Base-by-base conservation (phyloP, 2,888 invertebrate genomes). In the Kuschelorhynchus macadamiae region DNA sequence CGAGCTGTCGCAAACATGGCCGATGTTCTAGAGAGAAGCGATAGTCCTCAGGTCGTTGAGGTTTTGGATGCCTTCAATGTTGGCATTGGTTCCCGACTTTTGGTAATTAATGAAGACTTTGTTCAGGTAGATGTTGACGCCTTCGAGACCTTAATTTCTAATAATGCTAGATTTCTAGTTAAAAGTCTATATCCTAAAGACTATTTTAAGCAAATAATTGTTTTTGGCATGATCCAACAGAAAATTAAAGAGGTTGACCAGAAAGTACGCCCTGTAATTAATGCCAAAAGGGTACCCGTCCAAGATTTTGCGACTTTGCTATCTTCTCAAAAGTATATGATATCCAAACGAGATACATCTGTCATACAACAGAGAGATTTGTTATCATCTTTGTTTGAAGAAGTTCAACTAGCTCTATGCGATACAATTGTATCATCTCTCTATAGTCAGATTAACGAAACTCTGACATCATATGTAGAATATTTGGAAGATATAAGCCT, bases 21-120 rank as follows among this genome's bases (percentile, higher is more conserved):
- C 33, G 9, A n/a, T 16, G 9, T 50, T 17, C 39, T 53, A 21
- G 12, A 39, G 2, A 36, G 17, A 20, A 17, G 16, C 5, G 8
- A 12, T 17, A 39, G 7, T 7, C 39, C 53, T 18, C 9, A 39
- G 8, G 17, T 53, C 12, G 7, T n/a, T 2, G 53, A 39, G 12
- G 12, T 53, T 1, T 20, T 53, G 39, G 39, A 53, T 11, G 16
- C 21, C 11, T 53, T 53, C 39, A 53, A 53, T n/a, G 8, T 8
- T 20, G 53, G 53, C 0, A 11, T 53, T 11, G 39, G 39, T 20
- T 20, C 20, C 21, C n/a, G 21, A 53, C 39, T 53, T 21, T 39
- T 53, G 3, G 21, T 39, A 1, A 12, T 53, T 1, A 53, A 53
- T 39, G 53, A 39, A 12, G 14, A 53, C 0, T 21, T 21, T 39